Conservation (phyloP, 2,797 vertebrate species). For the Eulemur rubriventer region DNA sequence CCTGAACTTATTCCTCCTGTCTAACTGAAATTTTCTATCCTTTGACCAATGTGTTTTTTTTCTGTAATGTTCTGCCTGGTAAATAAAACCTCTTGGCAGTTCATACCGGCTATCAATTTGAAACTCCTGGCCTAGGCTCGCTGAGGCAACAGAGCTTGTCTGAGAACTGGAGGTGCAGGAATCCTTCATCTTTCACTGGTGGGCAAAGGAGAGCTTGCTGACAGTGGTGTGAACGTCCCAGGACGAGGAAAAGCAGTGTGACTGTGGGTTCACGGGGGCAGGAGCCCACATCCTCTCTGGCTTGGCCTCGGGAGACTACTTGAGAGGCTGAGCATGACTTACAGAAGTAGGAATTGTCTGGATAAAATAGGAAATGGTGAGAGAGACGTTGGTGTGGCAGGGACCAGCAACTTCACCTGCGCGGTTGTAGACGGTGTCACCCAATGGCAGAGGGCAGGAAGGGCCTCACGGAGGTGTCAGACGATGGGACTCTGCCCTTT, state of each 20-base stretch:
- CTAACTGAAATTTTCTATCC: neutral
- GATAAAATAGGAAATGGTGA: neutral
- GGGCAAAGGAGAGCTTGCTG: neutral
- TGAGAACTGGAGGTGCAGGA: neutral
- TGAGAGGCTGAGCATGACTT: neutral
- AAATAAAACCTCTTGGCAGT: neutral
- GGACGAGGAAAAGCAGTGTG: neutral
- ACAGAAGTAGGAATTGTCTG: neutral
- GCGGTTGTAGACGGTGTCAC: fast-evolving
- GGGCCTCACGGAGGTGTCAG: too few species aligned
- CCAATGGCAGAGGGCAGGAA: neutral
- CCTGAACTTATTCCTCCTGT: neutral
- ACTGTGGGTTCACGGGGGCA: fast-evolving
- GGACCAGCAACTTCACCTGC: neutral
- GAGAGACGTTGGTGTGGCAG: neutral
- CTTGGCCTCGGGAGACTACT: too few species aligned
- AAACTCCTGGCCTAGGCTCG: neutral
- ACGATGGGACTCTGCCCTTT: fast-evolving
- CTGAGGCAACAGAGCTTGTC: neutral
- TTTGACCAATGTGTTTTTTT: neutral
- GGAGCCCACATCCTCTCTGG: neutral
- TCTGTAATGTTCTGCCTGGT: neutral
- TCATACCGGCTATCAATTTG: neutral
- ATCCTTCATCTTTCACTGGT: neutral
- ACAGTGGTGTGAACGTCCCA: fast-evolving